phyloP scores from a whole-genome alignment of 2,797 vertebrate species.

The Delichon dasypus region DNA sequence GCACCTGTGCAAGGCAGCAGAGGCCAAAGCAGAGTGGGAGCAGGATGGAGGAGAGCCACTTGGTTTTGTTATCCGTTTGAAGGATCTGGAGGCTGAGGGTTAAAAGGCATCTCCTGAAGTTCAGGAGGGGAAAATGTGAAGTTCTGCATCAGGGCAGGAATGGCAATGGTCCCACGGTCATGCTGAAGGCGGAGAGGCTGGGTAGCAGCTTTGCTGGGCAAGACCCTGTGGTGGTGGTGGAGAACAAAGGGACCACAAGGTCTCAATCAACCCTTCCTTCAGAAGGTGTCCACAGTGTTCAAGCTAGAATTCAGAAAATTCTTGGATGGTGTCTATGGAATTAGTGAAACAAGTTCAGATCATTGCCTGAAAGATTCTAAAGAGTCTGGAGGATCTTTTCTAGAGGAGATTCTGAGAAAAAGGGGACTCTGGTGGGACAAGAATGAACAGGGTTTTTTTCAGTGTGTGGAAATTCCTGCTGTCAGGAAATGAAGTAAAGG shows the following conservation, averaged over 20 bases:
- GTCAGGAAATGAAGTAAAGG: too few relatives aligned
- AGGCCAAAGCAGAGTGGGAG: background rate
- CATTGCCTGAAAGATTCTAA: accelerated
- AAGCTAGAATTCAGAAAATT: background rate
- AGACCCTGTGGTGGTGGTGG: background rate
- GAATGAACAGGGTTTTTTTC: accelerated
- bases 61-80: background rate
- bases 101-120: background rate
- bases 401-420: background rate
- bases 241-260: too few relatives aligned
- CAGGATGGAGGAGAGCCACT: accelerated
- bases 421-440: too few relatives aligned
- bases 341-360: too few relatives aligned
- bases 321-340: accelerated
- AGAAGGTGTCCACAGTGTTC: too few relatives aligned
- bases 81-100: too few relatives aligned
- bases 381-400: accelerated
- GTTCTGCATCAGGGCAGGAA: background rate
- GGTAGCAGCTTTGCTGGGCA: background rate
- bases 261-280: too few relatives aligned
- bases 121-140: background rate
- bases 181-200: too few relatives aligned
- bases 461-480: background rate
- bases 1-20: background rate
- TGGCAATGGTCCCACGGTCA: too few relatives aligned